Percentiles rank a stretch among this genome's conserved stretches.
Evolutionary conservation across 1,140 invertebrate species (phyloP).

Genomic region (Bicyclus anynana): DNA sequence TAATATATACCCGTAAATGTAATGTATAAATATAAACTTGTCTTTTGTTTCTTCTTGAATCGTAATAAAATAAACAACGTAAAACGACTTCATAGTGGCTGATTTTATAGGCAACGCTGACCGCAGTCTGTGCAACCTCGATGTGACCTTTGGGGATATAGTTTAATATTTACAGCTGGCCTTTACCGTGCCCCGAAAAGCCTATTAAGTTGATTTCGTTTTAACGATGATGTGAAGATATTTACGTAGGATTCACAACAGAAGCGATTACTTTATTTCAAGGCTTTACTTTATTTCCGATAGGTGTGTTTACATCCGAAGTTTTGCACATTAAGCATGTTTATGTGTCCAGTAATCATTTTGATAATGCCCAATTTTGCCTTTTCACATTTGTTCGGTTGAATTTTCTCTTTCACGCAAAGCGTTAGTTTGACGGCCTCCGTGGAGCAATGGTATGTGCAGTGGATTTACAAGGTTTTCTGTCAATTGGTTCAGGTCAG

Average conservation of each 20-base stretch:
- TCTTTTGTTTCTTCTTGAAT: neutral
- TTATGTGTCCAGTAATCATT: no score
- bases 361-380: no score
- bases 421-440: no score
- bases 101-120: neutral
- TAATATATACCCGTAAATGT: no score
- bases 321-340: no score
- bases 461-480: no score
- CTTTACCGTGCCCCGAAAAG: constrained; percentile 17
- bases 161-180: constrained; percentile 25
- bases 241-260: neutral
- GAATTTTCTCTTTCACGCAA: neutral
- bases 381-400: neutral
- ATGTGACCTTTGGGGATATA: constrained; percentile 9
- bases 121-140: constrained; percentile 5
- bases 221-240: constrained; percentile 9
- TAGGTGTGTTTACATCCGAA: neutral
- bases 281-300: neutral
- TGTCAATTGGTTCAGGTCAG: no score
- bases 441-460: no score
- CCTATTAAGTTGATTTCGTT: constrained; percentile 21
- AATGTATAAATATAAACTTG: no score
- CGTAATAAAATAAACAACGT: constrained; percentile 4
- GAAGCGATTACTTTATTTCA: neutral
- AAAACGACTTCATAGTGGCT: constrained; percentile 16